Base-by-base conservation (phyloP, 2,113 vertebrate species). In the Cricetomys ansorgei region DNA sequence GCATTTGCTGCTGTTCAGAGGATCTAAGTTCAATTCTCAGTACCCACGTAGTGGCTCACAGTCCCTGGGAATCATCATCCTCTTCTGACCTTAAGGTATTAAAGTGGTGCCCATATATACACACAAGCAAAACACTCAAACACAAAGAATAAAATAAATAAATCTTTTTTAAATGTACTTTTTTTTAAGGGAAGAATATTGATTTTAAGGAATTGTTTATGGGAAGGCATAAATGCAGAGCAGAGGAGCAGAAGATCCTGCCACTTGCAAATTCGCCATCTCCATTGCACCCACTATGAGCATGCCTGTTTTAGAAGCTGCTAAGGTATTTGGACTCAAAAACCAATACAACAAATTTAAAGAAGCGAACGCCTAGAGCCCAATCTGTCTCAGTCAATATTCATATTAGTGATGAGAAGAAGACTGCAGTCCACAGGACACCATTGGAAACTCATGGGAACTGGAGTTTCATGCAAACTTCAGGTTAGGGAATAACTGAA, bases 311-410 rank as follows among this genome's bases (percentile, higher is more conserved):
- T 97, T 48, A 88, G 10, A 95, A 90, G 17, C 4, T 65, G 3
- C 34, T 86, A 67, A 80, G 65, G 40, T 34, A 76, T 48, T 55
- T 76, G 5, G 2, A 55, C 12, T 94, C 16, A 92, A 96, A 96
- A 95, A 77, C 53, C 93, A 83, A 89, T 76, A 86, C 4, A 23
- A 7, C 34, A 72, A 95, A 85, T 23, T 80, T 69, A 85, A 93
- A 69, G 25, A 90, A 69, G 64, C 10, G 72, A 94, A 77, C 64
- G 72, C 77, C 23, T 5, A 27, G 17, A 87, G 4, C 37, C n/a
- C 5, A 89, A 65, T 80, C 29, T 91, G 17, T 92, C 67, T 73
- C 34, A 55, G 17, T 79, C 69, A 79, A 57, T 91, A 25, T 43
- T 92, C 67, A 7, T 27, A 43, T 62, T 15, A 69, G 23, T 31